Base-by-base conservation (phyloP, 2,797 vertebrate genomes). In the Rhynchotus rufescens region DNA sequence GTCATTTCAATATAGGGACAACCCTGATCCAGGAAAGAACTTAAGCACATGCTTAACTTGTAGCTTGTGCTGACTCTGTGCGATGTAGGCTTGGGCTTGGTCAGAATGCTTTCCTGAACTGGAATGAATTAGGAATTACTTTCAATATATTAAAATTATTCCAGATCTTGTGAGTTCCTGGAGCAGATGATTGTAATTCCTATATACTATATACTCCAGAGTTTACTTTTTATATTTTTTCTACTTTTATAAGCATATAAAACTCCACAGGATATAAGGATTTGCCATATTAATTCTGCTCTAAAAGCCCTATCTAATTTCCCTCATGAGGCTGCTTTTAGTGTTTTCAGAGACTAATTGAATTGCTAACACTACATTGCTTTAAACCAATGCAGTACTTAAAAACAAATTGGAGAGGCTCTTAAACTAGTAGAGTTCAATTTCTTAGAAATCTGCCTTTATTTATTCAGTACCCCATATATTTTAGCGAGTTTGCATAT, bases 201-300 rank as follows among this genome's bases (percentile, higher is more conserved):
- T 40, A 40, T 40, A 40, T 40, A 52, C 22, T 68, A 25, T 32
- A 74, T 56, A 69, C 84, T 94, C 72, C 32, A 61, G 86, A 92
- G 87, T 92, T 94, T 78, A 88, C 78, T 44, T 91, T 89, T 71
- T 68, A 6, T 73, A 2, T 26, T 64, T 90, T 68, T 54, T 59
- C 59, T 45, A 86, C 47, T 51, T 69, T 89, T 89, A 85, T 84
- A 90, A 93, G 57, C 66, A 69, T 44, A 80, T 85, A 88, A 83
- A 91, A 76, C 92, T 94, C 84, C 64, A 73, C 75, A 84, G 72
- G 94, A 93, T 81, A 90, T 76, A 62, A 93, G 77, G 89, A 88
- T 90, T 80, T 96, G 92, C 93, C 51, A 81, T 88, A 95, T 94
- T 96, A 94, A 94, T 94, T 96, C 86, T 91, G 68, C 91, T 83